phyloP scores from a whole-genome alignment of 2,113 vertebrate species.

The Hemiprocne comata region DNA sequence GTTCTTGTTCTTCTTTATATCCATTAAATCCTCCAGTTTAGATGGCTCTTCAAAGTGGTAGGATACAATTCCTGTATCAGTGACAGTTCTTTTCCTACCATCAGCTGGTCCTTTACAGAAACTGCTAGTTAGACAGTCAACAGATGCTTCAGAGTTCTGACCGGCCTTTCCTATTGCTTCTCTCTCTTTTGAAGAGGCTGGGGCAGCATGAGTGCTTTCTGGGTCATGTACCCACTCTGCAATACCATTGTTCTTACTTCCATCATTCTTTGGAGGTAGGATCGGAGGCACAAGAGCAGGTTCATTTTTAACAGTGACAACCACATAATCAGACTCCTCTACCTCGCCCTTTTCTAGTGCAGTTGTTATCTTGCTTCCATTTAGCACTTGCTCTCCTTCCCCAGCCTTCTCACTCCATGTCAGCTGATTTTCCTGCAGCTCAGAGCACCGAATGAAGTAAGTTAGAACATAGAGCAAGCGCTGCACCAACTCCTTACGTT shows the following conservation, averaged over 20 bases:
- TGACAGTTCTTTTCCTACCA: not conserved
- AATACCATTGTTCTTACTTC: not conserved
- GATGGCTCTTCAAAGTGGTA: not conserved
- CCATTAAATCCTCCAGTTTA: not conserved
- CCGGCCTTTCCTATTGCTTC: not conserved
- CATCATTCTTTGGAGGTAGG: conserved; percentile 43
- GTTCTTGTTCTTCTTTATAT: not conserved
- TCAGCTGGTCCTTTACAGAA: conserved; percentile 5
- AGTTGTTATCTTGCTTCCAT: conserved; percentile 76
- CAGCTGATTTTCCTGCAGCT: conserved; percentile 85
- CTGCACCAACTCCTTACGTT: conserved; percentile 84
- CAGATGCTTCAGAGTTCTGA: not conserved
- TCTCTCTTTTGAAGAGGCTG: not conserved
- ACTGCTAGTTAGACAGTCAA: not conserved
- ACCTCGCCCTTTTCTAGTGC: conserved; percentile 83
- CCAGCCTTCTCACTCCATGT: conserved; percentile 43
- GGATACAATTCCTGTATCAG: not conserved
- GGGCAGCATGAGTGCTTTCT: not conserved
- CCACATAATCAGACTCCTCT: conserved; percentile 84
- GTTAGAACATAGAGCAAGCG: conserved; percentile 82
- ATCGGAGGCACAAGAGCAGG: conserved; percentile 77
- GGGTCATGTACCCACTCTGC: not conserved
- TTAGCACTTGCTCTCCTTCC: conserved; percentile 69
- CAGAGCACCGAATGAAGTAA: conserved; percentile 88
- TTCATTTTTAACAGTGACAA: conserved; percentile 80